Base-by-base conservation (phyloP, 2,888 invertebrate genomes). In the Scotopteryx bipunctaria region DNA sequence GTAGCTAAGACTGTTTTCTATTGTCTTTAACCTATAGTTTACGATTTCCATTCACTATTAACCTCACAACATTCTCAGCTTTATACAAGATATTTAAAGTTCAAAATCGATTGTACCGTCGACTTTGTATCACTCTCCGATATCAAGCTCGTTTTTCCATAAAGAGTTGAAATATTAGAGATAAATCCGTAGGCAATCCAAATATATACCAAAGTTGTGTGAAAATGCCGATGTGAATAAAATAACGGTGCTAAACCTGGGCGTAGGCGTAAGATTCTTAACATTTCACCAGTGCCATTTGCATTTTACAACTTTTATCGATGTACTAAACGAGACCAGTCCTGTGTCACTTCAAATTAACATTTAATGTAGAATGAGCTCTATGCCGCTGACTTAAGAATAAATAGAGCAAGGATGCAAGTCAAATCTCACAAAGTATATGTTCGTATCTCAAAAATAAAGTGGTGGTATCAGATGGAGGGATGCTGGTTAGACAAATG, bases 271-370 rank as follows among this genome's bases (percentile, higher is more conserved):
- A 71, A 77, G 78, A 84, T 85, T 87, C 81, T 81, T 81, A 81
- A 79, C 84, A 85, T 85, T 85, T 85, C 81, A 83, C 81, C 84
- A 80, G 74, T 61, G 67, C 77, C 73, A 88, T 89, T 88, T 86
- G 82, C 88, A 89, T 89, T 86, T 88, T 83, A 88, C 87, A 86
- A 83, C 83, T 85, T 88, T 83, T 86, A 86, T 85, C 83, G 81
- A 72, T 81, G 84, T 83, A 75, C 72, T 80, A 82, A 85, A 83
- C 80, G 78, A 82, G 81, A 77, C 42, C 32, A 35, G 35, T 25
- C 23, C 37, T 46, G 17, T 46, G 41, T 46, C 52, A 52, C 46
- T 52, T 19, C 31, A 46, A 46, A 37, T 21, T 11, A 19, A 5
- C 15, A 72, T 76, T 11, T 17, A 40, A 17, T 13, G 15, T 25